These are phyloP conservation scores for Alitta virens DNA, from an alignment of 2,888 invertebrate species.

Conservation along the genomic window DNA sequence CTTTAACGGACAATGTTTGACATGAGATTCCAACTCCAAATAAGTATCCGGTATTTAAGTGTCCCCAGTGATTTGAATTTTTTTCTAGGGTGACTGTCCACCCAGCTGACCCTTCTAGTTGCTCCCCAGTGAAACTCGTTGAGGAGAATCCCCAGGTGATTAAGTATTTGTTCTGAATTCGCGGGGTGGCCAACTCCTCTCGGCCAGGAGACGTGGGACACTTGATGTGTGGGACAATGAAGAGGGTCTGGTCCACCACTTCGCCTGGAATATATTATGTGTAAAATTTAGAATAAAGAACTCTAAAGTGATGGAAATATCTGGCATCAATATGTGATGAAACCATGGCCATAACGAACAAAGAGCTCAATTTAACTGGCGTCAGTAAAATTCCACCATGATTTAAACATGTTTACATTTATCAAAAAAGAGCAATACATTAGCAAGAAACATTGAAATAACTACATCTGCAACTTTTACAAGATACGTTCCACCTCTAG, in stretches of 20 bases:
- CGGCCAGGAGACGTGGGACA: slow-evolving; percentile 30
- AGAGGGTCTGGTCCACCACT: slow-evolving; percentile 9
- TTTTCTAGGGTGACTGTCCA: slow-evolving; percentile 49
- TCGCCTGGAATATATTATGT: slow-evolving; percentile 1
- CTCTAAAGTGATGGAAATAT: too few species aligned
- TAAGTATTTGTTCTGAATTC: slow-evolving; percentile 43
- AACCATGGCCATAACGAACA: too few species aligned
- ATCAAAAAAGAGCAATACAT: too few species aligned
- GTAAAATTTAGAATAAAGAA: too few species aligned
- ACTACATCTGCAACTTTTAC: too few species aligned
- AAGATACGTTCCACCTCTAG: too few species aligned
- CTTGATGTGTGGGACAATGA: slow-evolving; percentile 31
- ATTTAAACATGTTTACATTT: too few species aligned
- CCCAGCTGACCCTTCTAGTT: slow-evolving; percentile 32
- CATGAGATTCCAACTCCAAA: slow-evolving; percentile 49
- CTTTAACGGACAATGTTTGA: slow-evolving; percentile 40
- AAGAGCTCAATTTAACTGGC: too few species aligned
- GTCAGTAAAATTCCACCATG: too few species aligned
- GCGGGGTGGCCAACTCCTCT: slow-evolving; percentile 29
- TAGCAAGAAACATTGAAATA: too few species aligned
- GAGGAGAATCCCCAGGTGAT: slow-evolving; percentile 53
- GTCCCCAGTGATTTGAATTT: slow-evolving; percentile 43
- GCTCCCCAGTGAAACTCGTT: slow-evolving; percentile 49
- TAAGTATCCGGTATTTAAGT: slow-evolving; percentile 44
- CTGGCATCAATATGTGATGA: too few species aligned